Percentiles rank a stretch among this genome's conserved stretches.
These are phyloP conservation scores for Pterocles orientalis DNA, from an alignment of 2,113 vertebrate species.

Conservation along the genomic window DNA sequence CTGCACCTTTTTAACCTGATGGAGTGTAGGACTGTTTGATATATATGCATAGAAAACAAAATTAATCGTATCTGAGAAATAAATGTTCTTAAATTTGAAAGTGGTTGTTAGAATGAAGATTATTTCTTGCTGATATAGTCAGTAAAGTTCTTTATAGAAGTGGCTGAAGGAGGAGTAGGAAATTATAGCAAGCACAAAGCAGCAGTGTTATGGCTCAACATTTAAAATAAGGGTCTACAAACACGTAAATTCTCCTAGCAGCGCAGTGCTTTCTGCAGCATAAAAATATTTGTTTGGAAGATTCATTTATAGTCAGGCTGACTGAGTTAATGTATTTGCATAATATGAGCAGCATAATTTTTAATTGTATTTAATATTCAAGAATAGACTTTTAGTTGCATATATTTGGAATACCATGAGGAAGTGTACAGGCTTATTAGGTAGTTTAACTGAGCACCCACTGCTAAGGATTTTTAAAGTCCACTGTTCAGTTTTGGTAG, in stretches of 20 bases:
- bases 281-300: background rate
- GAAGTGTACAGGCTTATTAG: background rate
- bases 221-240: background rate
- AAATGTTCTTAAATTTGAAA: background rate
- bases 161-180: background rate
- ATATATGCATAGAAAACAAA: background rate
- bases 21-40: too few species aligned
- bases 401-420: background rate
- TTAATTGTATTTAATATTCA: background rate
- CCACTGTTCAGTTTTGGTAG: background rate
- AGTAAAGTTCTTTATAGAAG: background rate
- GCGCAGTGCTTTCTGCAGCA: background rate
- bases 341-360: too few species aligned
- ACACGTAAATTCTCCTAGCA: background rate
- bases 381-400: background rate
- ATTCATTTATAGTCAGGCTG: too few species aligned
- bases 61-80: background rate
- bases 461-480: too few species aligned
- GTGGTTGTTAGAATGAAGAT: background rate
- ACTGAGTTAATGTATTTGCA: too few species aligned
- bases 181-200: background rate
- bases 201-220: background rate
- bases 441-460: background rate
- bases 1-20: background rate
- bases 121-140: background rate